Evolutionary conservation across 1,140 invertebrate genomes (phyloP), one percentile per base, ranked within the genome.

Genomic region (Drosophila setifemur): DNA sequence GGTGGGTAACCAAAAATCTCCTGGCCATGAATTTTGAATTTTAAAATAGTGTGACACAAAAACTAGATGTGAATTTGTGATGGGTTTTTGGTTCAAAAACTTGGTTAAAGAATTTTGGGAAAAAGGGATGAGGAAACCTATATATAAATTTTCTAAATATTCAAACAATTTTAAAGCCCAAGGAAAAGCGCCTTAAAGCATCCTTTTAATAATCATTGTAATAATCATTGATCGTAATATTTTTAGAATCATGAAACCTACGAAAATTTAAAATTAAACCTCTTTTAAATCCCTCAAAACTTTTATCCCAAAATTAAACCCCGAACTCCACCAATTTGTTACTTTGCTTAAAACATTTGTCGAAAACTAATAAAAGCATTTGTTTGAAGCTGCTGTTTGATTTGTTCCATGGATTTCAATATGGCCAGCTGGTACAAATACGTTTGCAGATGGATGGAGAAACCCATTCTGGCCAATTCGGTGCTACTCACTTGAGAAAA

Each of bases 401-500:
- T 68, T 67, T 67, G 61, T 39, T 42, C n/a, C 19, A 5, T 21
- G 37, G 58, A 42, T 37, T 53, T 29, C 4, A 44, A 48, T 35
- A 49, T 42, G 31, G 14, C 8, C 54, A 60, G 37, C 26, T 33
- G 53, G 25, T 31, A 14, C 25, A 14, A 61, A 61, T 61, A 18
- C n/a, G 12, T n/a, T 49, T 29, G 16, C 14, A 7, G 50, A 25
- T 18, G 16, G 18, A 35, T 28, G 12, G 23, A 11, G 14, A n/a
- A 9, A 9, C 37, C 31, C 55, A 11, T 33, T 39, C 25, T 29
- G 42, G 6, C 29, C 28, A 33, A 28, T 29, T n/a, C 16, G 26
- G 25, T 14, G 29, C 18, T 48, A 90, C 89, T 93, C 92, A 96
- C 95, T 95, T 94, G 49, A 96, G 91, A 91, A 96, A 96, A 91